A percentile compares a stretch with the other conserved stretches of the same genome.
These are phyloP conservation scores for Varecia variegata DNA, from an alignment of 2,797 vertebrate species.

Conservation along the genomic window DNA sequence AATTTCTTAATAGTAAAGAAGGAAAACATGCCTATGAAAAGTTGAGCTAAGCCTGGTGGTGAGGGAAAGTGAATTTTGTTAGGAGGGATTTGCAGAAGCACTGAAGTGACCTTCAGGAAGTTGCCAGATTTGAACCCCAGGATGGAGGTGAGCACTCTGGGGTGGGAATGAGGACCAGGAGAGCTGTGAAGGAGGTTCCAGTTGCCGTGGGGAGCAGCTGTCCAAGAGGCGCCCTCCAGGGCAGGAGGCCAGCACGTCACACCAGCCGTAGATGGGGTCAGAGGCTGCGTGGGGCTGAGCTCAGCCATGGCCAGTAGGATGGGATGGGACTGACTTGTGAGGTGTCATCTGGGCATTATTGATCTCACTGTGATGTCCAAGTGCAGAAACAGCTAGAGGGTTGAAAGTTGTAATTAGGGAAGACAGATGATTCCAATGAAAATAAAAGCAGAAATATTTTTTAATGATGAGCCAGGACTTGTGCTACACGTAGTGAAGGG, in stretches of 20 bases:
- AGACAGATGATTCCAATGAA: neutral
- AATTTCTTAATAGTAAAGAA: neutral
- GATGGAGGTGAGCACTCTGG: neutral
- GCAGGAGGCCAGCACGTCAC: no score
- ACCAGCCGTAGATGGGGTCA: rapidly evolving
- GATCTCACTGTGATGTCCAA: neutral
- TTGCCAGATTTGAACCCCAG: neutral
- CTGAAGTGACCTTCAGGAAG: neutral
- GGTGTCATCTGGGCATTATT: neutral
- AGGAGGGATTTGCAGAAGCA: neutral
- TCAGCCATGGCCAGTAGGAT: neutral
- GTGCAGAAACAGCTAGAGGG: neutral
- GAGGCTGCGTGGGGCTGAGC: neutral
- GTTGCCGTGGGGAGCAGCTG: neutral
- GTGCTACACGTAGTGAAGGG: neutral
- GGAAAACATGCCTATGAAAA: neutral
- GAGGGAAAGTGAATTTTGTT: no score
- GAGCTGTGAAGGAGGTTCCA: neutral
- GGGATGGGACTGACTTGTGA: neutral
- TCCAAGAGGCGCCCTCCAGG: neutral
- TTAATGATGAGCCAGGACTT: neutral
- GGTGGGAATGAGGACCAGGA: neutral
- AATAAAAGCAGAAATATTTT: neutral
- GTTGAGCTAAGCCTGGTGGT: neutral
- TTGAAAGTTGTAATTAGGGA: neutral